Percentiles rank a stretch among this genome's conserved stretches.
Conservation (phyloP, 2,113 vertebrate species). For the Ascaphus truei region DNA sequence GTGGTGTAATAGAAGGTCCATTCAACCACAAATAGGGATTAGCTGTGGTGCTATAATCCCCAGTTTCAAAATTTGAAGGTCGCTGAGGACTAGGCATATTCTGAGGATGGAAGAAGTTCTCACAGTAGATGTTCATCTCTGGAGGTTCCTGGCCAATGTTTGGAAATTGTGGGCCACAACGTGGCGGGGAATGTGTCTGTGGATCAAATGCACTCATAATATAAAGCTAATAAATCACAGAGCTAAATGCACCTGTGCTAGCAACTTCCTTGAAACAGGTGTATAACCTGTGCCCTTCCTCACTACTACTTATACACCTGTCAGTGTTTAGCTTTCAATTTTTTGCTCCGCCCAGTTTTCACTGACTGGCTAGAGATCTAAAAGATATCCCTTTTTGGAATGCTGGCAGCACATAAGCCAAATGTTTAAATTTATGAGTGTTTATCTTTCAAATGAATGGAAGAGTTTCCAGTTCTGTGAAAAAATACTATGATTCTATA, state of each 20-base stretch:
- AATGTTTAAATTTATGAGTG: conserved; percentile 52
- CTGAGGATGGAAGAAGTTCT: conserved; percentile 90
- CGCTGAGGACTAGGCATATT: conserved; percentile 88
- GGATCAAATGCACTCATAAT: conserved; percentile 90
- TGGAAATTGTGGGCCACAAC: conserved; percentile 94
- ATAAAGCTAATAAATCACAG: conserved; percentile 39
- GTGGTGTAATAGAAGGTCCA: conserved; percentile 78
- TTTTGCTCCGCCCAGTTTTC: conserved; percentile 59
- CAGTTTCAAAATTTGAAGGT: conserved; percentile 79
- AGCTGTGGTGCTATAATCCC: conserved; percentile 75
- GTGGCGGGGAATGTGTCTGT: conserved; percentile 79
- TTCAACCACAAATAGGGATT: conserved; percentile 97
- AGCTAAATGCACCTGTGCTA: conserved; percentile 41
- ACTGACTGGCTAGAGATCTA: conserved; percentile 60
- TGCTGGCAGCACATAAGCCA: conserved; percentile 54
- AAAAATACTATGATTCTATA: conserved; percentile 3
- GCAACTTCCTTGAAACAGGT: conserved; percentile 58
- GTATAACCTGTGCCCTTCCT: conserved; percentile 53
- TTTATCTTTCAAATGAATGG: conserved; percentile 55
- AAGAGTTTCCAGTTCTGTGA: conserved; percentile 47
- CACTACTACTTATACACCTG: conserved; percentile 65
- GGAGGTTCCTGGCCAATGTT: conserved; percentile 92
- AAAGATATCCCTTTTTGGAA: conserved; percentile 58
- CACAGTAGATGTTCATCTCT: conserved; percentile 89
- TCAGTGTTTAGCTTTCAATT: conserved; percentile 46